Conservation (phyloP, 2,113 vertebrate genomes). For the Polypterus bichir region DNA sequence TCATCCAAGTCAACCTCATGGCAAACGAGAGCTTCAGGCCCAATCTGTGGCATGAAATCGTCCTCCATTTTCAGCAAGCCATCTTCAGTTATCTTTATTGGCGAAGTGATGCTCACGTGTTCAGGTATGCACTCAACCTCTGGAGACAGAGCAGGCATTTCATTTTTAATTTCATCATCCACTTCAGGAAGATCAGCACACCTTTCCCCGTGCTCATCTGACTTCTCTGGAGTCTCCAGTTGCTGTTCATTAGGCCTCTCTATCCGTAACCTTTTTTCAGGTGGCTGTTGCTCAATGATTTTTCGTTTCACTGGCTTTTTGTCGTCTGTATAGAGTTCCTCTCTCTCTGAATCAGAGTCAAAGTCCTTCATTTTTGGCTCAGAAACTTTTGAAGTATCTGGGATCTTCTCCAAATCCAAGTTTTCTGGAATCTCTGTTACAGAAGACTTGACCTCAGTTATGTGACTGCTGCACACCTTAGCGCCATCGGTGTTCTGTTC, state of each 20-base stretch:
- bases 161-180: constrained; percentile 41
- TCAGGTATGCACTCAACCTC: constrained; percentile 33
- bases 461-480: constrained; percentile 32
- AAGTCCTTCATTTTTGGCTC: constrained; percentile 36
- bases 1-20: constrained; percentile 93
- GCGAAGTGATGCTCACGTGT: constrained; percentile 20
- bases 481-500: constrained; percentile 52
- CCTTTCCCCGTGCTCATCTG: constrained; percentile 41
- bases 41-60: constrained; percentile 73
- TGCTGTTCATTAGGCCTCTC: constrained; percentile 57
- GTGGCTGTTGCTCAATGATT: constrained; percentile 50
- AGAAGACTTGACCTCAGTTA: constrained; percentile 29
- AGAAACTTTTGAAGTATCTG: constrained; percentile 31
- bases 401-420: constrained; percentile 11
- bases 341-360: constrained; percentile 60
- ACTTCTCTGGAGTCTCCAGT: constrained; percentile 41
- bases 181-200: constrained; percentile 30
- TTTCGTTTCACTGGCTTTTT: constrained; percentile 69
- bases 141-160: constrained; percentile 51
- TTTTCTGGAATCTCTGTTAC: constrained; percentile 12
- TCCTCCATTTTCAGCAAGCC: constrained; percentile 24
- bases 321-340: constrained; percentile 50
- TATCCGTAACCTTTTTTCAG: constrained; percentile 65
- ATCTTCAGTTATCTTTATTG: constrained; percentile 34
- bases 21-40: constrained; percentile 79